These are phyloP conservation scores for Lynx canadensis DNA, from an alignment of 2,113 vertebrate species.

Conservation along the genomic window DNA sequence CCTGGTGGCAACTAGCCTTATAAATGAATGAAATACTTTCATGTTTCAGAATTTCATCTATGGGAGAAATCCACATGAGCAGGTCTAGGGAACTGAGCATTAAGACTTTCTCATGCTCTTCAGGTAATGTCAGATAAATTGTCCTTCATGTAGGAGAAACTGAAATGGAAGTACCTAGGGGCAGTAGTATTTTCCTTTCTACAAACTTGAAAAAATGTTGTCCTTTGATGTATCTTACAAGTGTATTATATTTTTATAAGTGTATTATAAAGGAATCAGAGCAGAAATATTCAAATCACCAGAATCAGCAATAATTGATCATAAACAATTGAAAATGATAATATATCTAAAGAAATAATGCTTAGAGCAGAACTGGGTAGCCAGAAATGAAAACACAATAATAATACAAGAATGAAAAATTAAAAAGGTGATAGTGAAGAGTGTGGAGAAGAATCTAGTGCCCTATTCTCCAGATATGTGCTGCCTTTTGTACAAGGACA, in stretches of 20 bases:
- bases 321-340: background rate
- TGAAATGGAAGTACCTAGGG: background rate
- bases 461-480: background rate
- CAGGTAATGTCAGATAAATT: background rate
- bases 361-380: background rate
- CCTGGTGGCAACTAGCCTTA: fast-evolving
- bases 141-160: background rate
- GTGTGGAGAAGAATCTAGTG: background rate
- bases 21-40: background rate
- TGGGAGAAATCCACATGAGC: background rate
- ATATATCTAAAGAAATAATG: background rate
- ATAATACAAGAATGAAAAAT: background rate
- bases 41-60: background rate
- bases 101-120: background rate
- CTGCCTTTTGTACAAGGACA: background rate
- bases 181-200: background rate
- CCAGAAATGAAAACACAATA: background rate
- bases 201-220: background rate
- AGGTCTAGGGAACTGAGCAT: background rate
- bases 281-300: background rate
- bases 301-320: background rate
- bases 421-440: background rate
- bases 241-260: background rate
- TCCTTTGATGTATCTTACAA: background rate
- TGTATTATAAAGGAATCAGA: background rate